phyloP scores from a whole-genome alignment of 2,888 invertebrate genomes.

The Drosophila leonis region DNA sequence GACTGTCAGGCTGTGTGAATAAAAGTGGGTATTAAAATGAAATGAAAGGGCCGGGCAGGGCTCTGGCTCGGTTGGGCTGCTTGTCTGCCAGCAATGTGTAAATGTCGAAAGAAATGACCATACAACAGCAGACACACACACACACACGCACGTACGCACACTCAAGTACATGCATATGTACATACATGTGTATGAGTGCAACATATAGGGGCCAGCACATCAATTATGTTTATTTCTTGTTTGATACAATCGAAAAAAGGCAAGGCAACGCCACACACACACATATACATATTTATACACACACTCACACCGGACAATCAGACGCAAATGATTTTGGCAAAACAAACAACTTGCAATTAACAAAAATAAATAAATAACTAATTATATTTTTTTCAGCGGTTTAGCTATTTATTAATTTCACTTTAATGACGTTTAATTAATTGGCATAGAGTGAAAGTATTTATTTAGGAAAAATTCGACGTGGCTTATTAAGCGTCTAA shows the following conservation, averaged over 20 bases:
- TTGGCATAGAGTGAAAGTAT: constrained; percentile 58
- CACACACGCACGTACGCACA: constrained; percentile 17
- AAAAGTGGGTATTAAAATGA: constrained; percentile 7
- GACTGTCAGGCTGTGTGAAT: constrained; percentile 16
- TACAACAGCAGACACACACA: constrained; percentile 24
- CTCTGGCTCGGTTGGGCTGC: constrained; percentile 20
- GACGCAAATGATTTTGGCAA: constrained; percentile 66
- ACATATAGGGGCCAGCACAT: constrained; percentile 69
- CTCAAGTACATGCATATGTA: constrained; percentile 7
- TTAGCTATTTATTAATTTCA: constrained; percentile 36
- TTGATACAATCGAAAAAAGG: constrained; percentile 71
- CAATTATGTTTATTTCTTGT: constrained; percentile 75
- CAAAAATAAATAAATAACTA: constrained; percentile 12
- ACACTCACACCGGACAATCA: constrained; percentile 38
- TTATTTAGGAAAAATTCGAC: constrained; percentile 35
- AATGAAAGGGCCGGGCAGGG: constrained; percentile 14
- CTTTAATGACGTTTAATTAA: constrained; percentile 33
- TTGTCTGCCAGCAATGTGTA: constrained; percentile 67
- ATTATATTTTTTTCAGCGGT: constrained; percentile 36
- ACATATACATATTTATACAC: neutral
- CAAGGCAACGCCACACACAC: constrained; percentile 20
- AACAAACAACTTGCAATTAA: constrained; percentile 50
- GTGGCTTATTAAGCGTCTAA: constrained; percentile 74
- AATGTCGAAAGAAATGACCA: constrained; percentile 65
- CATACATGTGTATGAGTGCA: constrained; percentile 25